Conservation (phyloP, 2,113 vertebrate species). For the Hyperoodon ampullatus region DNA sequence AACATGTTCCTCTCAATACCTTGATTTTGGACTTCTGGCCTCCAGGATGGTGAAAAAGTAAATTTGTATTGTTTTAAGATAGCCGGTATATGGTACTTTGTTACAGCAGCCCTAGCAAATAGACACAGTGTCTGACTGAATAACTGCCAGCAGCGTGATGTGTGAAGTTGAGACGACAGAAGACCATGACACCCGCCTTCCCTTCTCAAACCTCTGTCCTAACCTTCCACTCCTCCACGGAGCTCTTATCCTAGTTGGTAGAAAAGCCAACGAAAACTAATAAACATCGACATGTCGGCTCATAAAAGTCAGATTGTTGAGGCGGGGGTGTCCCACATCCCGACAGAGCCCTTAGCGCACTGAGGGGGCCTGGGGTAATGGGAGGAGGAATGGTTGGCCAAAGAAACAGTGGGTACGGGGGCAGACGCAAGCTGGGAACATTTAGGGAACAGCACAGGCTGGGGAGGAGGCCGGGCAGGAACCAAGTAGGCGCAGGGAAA, state of each 20-base stretch:
- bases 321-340: fast-evolving
- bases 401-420: no score
- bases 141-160: neutral
- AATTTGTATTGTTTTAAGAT: neutral
- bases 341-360: neutral
- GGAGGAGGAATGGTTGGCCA: neutral
- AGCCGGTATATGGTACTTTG: fast-evolving
- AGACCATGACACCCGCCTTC: neutral
- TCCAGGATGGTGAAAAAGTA: neutral
- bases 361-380: neutral
- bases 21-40: neutral
- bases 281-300: neutral
- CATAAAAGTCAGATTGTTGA: neutral
- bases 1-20: neutral
- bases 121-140: neutral
- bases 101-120: neutral
- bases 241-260: neutral
- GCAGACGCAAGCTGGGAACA: neutral
- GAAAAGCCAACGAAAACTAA: neutral
- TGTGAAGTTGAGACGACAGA: neutral
- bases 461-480: neutral
- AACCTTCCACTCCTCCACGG: neutral
- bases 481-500: neutral
- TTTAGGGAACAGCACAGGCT: fast-evolving
- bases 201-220: neutral